phyloP scores from a whole-genome alignment of 35 echinoderm and acorn worm species.

The Ophiothrix spiculata region DNA sequence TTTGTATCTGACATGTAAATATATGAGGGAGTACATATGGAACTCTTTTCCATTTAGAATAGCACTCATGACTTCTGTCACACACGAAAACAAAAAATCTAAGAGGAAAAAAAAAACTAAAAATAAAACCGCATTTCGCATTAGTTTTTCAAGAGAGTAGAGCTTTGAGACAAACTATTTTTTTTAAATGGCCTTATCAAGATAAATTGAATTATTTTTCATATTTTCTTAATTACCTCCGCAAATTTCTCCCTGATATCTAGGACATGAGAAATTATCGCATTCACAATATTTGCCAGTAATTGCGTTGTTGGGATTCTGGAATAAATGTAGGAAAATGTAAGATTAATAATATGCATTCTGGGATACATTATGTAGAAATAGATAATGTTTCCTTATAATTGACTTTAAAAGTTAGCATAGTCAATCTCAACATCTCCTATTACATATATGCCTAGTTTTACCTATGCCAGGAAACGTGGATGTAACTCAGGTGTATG shows the following conservation, averaged over 20 bases:
- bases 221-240: conserved; percentile 17
- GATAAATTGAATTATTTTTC: background rate
- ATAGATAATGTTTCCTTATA: too few relatives aligned
- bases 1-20: too few relatives aligned
- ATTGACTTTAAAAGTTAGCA: too few relatives aligned
- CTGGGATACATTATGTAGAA: background rate
- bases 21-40: too few relatives aligned
- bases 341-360: background rate
- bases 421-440: too few relatives aligned
- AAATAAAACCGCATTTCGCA: background rate
- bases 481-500: too few relatives aligned
- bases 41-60: background rate
- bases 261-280: conserved; percentile 39
- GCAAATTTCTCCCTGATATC: conserved; percentile 8
- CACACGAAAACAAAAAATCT: background rate
- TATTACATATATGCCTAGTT: too few relatives aligned
- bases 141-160: too few relatives aligned
- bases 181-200: background rate
- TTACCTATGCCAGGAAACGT: too few relatives aligned
- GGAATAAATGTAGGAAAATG: background rate
- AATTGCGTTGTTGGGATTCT: background rate
- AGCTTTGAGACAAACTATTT: too few relatives aligned
- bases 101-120: background rate
- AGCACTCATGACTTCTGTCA: background rate
- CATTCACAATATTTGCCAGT: conserved; percentile 45